phyloP scores from a whole-genome alignment of 1,140 invertebrate species.

The Drosophila pruinosa region DNA sequence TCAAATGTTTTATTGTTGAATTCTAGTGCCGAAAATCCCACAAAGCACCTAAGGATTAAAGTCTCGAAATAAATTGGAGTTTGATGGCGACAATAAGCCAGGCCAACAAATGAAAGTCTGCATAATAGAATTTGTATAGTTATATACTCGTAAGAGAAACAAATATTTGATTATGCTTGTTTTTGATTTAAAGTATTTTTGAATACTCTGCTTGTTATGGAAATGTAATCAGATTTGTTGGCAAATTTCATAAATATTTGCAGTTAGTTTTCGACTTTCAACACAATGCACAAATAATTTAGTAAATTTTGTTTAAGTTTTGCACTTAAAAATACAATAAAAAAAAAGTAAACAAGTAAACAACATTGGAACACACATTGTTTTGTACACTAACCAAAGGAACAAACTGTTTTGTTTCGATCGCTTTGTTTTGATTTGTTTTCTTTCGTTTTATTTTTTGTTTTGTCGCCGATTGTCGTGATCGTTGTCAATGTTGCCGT shows the following conservation, averaged over 20 bases:
- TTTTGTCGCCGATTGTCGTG: conserved; percentile 23
- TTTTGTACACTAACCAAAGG: conserved; percentile 6
- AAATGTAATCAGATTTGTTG: no score
- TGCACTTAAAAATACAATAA: conserved; percentile 34
- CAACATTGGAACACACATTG: no score
- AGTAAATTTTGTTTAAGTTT: not conserved
- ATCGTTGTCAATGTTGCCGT: not conserved
- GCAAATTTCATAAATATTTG: no score
- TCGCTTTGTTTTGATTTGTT: conserved; percentile 15
- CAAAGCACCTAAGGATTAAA: no score
- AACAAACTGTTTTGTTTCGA: not conserved
- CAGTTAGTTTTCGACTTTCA: not conserved
- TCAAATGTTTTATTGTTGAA: not conserved
- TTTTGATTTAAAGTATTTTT: not conserved
- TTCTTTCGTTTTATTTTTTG: conserved; percentile 17
- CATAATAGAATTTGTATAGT: no score
- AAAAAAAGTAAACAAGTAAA: conserved; percentile 2
- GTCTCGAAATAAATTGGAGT: no score
- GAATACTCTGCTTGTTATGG: not conserved
- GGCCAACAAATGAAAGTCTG: no score
- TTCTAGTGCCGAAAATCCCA: no score
- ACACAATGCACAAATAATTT: not conserved
- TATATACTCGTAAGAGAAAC: no score
- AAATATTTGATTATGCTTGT: not conserved
- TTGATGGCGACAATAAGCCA: no score